phyloP scores from a whole-genome alignment of 2,113 vertebrate species.

The Microcebus murinus region DNA sequence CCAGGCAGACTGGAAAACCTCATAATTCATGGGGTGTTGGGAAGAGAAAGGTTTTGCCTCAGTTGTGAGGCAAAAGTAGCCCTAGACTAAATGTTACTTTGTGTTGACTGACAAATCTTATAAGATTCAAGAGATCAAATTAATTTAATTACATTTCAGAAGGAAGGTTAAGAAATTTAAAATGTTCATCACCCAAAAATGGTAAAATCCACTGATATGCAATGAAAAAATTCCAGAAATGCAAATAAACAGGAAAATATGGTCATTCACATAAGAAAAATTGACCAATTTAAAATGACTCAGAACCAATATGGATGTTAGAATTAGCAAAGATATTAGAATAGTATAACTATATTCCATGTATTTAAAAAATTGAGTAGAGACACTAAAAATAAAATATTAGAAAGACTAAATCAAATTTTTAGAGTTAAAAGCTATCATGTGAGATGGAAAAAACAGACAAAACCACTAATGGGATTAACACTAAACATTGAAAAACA shows the following conservation, averaged over 20 bases:
- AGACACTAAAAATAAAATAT: no score
- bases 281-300: neutral
- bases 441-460: neutral
- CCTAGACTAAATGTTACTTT: neutral
- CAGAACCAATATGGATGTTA: neutral
- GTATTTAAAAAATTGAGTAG: neutral
- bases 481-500: neutral
- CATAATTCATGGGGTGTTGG: neutral
- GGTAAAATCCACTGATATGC: neutral
- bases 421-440: neutral
- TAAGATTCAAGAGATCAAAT: neutral
- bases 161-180: neutral
- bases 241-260: neutral
- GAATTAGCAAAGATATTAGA: neutral
- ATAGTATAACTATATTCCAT: neutral
- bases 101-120: neutral
- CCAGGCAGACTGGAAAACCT: neutral
- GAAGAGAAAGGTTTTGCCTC: neutral
- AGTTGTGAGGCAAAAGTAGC: neutral
- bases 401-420: neutral
- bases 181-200: neutral
- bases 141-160: neutral
- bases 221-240: neutral
- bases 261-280: neutral
- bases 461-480: neutral